Evolutionary conservation across 2,113 vertebrate genomes (phyloP).

Genomic region (Erinaceus europaeus): DNA sequence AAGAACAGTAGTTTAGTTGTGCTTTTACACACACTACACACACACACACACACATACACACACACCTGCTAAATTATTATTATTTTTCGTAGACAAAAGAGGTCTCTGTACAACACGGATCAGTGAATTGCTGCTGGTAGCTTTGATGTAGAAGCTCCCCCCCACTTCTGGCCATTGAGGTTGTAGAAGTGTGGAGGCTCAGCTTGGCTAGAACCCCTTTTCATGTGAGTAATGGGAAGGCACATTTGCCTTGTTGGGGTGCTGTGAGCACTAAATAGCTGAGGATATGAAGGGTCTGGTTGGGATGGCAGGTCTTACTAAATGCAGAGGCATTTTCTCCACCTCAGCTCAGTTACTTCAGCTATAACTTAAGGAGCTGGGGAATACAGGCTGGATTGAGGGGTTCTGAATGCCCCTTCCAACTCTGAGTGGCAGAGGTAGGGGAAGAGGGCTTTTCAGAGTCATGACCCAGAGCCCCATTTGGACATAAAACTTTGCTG

Average conservation of each 20-base stretch:
- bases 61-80: background rate
- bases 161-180: background rate
- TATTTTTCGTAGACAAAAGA: background rate
- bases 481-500: too few species aligned
- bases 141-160: background rate
- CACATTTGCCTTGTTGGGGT: background rate
- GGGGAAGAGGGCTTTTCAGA: background rate
- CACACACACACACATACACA: background rate
- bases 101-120: background rate
- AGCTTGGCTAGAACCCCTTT: background rate
- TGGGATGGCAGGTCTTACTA: background rate
- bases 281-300: background rate
- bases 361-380: background rate
- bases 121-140: background rate
- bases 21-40: background rate
- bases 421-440: background rate
- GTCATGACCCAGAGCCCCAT: background rate
- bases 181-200: background rate
- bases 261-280: background rate
- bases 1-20: background rate
- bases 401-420: background rate
- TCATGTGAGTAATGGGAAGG: background rate
- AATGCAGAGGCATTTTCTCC: background rate
- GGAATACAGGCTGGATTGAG: background rate
- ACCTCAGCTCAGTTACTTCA: background rate